phyloP scores from a whole-genome alignment of 2,888 invertebrate species.

The Oligia strigilis region DNA sequence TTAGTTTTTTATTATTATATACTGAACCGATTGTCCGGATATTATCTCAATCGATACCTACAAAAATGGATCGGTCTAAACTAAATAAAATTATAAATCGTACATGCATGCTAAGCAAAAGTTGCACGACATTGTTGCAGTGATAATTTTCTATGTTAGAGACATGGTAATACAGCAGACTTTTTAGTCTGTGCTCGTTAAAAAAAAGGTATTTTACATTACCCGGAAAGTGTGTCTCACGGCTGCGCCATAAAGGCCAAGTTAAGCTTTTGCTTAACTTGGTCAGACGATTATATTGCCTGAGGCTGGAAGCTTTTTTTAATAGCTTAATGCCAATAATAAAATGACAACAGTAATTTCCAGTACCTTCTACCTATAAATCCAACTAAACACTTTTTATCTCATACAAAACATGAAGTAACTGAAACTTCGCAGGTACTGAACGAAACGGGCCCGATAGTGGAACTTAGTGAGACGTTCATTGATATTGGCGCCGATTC shows the following conservation, averaged over 20 bases:
- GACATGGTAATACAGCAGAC: too few species aligned
- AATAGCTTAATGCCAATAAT: background rate
- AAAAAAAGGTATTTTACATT: too few species aligned
- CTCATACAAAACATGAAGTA: conserved; percentile 19
- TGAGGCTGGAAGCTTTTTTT: background rate
- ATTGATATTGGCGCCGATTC: conserved; percentile 5
- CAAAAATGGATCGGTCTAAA: background rate
- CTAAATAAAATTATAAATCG: background rate
- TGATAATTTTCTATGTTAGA: background rate
- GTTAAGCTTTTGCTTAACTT: too few species aligned
- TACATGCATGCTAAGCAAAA: background rate
- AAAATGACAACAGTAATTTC: background rate
- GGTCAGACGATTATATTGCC: too few species aligned
- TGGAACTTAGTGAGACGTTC: conserved; percentile 49
- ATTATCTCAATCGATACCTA: too few species aligned
- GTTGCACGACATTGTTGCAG: background rate
- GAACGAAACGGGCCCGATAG: conserved; percentile 31
- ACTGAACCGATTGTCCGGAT: too few species aligned
- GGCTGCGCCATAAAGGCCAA: too few species aligned
- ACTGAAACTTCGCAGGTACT: conserved; percentile 37
- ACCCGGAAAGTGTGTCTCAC: too few species aligned
- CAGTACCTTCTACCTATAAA: background rate
- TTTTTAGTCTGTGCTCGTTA: too few species aligned
- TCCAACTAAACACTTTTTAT: background rate
- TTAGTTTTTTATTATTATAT: too few species aligned